A percentile compares a stretch with the other conserved stretches of the same genome.
phyloP scores from a whole-genome alignment of 2,797 vertebrate genomes.

The Sebastes hubbsi region DNA sequence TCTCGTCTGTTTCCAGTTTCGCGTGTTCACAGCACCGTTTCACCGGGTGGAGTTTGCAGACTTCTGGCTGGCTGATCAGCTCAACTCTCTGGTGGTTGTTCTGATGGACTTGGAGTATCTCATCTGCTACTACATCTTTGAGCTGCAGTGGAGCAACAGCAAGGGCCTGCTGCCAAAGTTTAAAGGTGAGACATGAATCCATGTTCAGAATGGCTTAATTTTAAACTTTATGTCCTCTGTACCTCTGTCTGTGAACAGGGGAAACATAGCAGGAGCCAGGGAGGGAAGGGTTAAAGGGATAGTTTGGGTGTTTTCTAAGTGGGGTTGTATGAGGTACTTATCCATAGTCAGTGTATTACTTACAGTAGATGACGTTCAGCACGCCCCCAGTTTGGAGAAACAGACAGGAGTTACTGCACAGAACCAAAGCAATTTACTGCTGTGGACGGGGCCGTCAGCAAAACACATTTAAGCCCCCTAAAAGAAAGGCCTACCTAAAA shows the following conservation, averaged over 20 bases:
- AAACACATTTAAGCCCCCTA: no score
- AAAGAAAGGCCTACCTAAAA: no score
- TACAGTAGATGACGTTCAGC: no score
- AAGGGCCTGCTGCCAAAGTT: slow-evolving; percentile 84
- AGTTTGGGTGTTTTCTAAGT: no score
- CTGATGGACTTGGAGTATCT: slow-evolving; percentile 99
- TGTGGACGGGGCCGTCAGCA: no score
- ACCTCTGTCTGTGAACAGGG: not conserved
- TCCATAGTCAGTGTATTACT: no score
- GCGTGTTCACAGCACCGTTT: slow-evolving; percentile 97
- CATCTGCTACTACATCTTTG: slow-evolving; percentile 98
- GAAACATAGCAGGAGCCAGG: not conserved
- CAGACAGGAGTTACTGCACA: no score
- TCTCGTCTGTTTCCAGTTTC: slow-evolving; percentile 83
- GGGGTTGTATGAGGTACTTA: no score
- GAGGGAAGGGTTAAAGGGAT: not conserved
- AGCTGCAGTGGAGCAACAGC: slow-evolving; percentile 89
- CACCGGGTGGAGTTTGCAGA: slow-evolving; percentile 98
- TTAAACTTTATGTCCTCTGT: not conserved
- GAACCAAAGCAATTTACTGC: no score
- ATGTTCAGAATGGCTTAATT: not conserved
- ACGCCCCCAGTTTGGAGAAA: no score
- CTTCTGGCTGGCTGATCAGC: slow-evolving; percentile 99
- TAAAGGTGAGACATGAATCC: slow-evolving; percentile 40
- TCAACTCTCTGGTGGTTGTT: slow-evolving; percentile 94